These are phyloP conservation scores for Metellina segmentata DNA, from an alignment of 2,888 invertebrate genomes.

Conservation along the genomic window DNA sequence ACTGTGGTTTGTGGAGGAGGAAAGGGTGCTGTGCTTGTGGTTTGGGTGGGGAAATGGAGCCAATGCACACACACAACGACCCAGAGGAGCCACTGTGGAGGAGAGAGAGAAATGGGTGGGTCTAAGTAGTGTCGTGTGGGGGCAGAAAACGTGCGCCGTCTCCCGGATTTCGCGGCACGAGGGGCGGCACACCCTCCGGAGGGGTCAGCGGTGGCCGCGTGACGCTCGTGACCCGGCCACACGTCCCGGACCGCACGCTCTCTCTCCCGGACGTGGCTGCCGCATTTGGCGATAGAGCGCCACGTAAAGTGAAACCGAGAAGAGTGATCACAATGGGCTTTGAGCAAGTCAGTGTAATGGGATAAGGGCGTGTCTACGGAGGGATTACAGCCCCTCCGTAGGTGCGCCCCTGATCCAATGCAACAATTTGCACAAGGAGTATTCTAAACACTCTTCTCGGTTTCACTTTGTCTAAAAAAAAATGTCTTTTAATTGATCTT, in stretches of 20 bases:
- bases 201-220: constrained; percentile 8
- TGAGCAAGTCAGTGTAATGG: neutral
- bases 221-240: constrained; percentile 64
- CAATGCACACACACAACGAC: neutral
- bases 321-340: neutral
- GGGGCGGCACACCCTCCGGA: constrained; percentile 37
- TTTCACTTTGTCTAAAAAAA: too few relatives aligned
- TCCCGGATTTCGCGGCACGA: constrained; percentile 69
- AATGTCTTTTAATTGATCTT: too few relatives aligned
- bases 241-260: constrained; percentile 40
- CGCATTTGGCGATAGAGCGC: constrained; percentile 2
- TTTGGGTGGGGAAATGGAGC: constrained; percentile 35
- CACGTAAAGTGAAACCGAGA: neutral
- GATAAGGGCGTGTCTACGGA: too few relatives aligned
- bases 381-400: too few relatives aligned
- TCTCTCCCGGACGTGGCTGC: neutral
- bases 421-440: too few relatives aligned
- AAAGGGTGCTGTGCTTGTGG: neutral
- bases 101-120: constrained; percentile 13
- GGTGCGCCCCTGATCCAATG: too few relatives aligned
- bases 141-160: constrained; percentile 53
- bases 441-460: too few relatives aligned
- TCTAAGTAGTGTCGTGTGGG: neutral
- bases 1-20: too few relatives aligned
- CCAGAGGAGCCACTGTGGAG: neutral